Evolutionary conservation across 2,888 invertebrate genomes (phyloP), one percentile per base, ranked within the genome.

Genomic region (Ypsolopha scabrella): DNA sequence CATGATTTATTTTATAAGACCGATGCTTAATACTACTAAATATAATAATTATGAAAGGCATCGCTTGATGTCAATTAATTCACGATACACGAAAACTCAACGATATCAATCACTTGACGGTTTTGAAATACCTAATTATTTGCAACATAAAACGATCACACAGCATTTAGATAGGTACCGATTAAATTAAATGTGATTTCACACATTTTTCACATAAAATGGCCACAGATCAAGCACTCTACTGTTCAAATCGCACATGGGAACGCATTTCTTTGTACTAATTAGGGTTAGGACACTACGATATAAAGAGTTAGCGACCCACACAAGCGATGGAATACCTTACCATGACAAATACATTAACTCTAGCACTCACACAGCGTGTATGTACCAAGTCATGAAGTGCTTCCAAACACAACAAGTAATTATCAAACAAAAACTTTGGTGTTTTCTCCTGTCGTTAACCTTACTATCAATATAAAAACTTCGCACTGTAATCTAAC

Each of bases 31-130:
- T 67, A 61, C 80, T 82, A 85, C 82, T 82, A 82, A 83, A 72
- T 77, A 64, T 66, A n/a, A 14, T n/a, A 43, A 43, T 73, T 77
- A 76, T 76, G 81, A 80, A 83, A 83, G 83, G 83, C 83, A 83
- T 78, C 82, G 65, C 71, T 81, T 78, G 74, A 65, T 65, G 65
- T 24, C 59, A 78, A 77, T 77, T 67, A 70, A 75, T 73, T 69
- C 67, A 69, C 70, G 69, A 68, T 72, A 63, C 60, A 69, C 71
- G 71, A 63, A 24, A 24, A 24, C 24, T 24, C 24, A 24, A 24
- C 24, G 4, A 24, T 24, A 24, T 24, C 24, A 24, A 24, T 24
- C 24, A 24, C 24, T 24, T 24, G 24, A 24, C 24, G 24, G 4
- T 24, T 24, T 3, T 24, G 2, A 24, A 24, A 24, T 24, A 24